Evolutionary conservation across 2,888 invertebrate species (phyloP).

Genomic region (Anthophora plumipes): DNA sequence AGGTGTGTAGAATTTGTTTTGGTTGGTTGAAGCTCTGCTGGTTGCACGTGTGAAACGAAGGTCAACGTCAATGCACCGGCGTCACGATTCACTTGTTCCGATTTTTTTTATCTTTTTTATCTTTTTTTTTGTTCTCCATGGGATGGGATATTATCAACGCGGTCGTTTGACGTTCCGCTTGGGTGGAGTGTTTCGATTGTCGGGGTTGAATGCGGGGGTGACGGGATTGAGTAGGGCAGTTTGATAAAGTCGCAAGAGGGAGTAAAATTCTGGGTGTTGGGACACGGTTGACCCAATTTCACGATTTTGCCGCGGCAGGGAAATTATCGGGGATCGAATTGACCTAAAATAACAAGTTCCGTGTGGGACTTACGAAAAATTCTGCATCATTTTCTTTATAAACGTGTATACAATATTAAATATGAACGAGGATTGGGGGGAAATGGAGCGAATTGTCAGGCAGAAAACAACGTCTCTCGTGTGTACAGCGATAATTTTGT

Average conservation of each 20-base stretch:
- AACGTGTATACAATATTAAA: no score
- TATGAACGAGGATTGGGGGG: neutral
- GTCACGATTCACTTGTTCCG: neutral
- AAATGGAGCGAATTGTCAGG: no score
- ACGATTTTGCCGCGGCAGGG: neutral
- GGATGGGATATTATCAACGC: constrained; percentile 9
- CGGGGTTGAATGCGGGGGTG: constrained; percentile 12
- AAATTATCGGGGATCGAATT: constrained; percentile 43
- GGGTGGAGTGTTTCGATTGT: constrained; percentile 24
- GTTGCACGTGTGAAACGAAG: constrained; percentile 16
- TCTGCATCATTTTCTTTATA: neutral
- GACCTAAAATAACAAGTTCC: constrained; percentile 11
- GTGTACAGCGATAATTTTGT: neutral
- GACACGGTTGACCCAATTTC: constrained; percentile 51
- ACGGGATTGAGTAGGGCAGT: constrained; percentile 40
- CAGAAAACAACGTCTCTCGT: neutral
- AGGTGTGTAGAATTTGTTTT: neutral
- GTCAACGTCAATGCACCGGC: constrained; percentile 33
- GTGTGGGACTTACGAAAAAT: neutral
- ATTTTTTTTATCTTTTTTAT: constrained; percentile 1
- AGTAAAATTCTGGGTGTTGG: constrained; percentile 39
- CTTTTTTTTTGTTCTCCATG: constrained; percentile 4
- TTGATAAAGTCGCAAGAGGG: constrained; percentile 53
- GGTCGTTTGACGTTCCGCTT: constrained; percentile 38
- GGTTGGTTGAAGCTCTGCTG: neutral